Percentiles rank a stretch among this genome's conserved stretches.
These are phyloP conservation scores for Ashinkailepas kermadecensis DNA, from an alignment of 2,888 invertebrate genomes.

Conservation along the genomic window DNA sequence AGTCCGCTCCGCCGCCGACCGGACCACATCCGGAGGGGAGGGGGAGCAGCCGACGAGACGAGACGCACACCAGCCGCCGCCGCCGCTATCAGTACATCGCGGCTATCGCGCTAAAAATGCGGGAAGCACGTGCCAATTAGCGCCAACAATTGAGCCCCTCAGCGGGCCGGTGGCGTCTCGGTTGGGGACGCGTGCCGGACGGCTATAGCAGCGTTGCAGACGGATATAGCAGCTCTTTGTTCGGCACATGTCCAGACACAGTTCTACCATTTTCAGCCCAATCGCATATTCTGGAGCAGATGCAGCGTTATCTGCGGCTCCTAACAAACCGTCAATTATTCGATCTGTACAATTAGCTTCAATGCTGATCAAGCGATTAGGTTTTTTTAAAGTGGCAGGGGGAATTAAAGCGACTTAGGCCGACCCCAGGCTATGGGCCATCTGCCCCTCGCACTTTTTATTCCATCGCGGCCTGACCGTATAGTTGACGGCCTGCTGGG, in stretches of 20 bases:
- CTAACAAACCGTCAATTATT: constrained; percentile 1
- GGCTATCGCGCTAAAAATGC: neutral
- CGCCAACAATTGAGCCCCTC: neutral
- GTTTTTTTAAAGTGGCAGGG: neutral
- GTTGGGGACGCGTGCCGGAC: neutral
- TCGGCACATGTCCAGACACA: neutral
- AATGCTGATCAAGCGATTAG: neutral
- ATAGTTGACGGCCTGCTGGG: too few species aligned
- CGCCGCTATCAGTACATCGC: too few species aligned
- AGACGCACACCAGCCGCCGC: too few species aligned
- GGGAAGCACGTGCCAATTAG: constrained; percentile 9
- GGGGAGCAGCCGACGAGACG: too few species aligned
- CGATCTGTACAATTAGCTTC: constrained; percentile 14
- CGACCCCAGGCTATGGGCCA: neutral
- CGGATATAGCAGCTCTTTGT: neutral
- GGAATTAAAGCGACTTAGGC: neutral
- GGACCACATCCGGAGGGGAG: too few species aligned
- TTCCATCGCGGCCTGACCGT: too few species aligned
- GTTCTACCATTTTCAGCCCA: neutral
- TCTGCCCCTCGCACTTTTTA: neutral
- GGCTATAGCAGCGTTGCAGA: neutral
- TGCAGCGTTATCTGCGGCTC: neutral
- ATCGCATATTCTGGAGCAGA: neutral
- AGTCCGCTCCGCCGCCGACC: too few species aligned
- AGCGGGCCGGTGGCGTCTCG: neutral